Evolutionary conservation across 2,797 vertebrate genomes (phyloP).

Genomic region (Paedocypris micromegethes): DNA sequence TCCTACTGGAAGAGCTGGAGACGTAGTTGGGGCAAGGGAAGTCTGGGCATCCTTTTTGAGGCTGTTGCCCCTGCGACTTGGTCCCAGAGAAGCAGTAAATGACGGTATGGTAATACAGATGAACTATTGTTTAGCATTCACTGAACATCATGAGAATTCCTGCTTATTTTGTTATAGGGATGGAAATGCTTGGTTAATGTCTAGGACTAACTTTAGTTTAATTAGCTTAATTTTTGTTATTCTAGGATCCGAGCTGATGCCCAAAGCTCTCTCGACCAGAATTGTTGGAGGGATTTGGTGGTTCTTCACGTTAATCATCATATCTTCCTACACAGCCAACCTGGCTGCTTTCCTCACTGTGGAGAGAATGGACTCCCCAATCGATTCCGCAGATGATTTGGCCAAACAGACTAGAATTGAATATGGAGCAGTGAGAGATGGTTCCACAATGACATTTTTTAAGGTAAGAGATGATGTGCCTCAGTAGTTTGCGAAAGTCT

Average conservation of each 20-base stretch:
- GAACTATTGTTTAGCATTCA: no score
- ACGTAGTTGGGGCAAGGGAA: no score
- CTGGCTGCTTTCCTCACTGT: slow-evolving; percentile 96
- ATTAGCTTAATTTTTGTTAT: slow-evolving; percentile 5
- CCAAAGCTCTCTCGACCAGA: slow-evolving; percentile 93
- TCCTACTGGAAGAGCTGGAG: no score
- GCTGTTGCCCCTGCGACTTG: no score
- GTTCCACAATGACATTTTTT: slow-evolving; percentile 98
- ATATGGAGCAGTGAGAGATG: slow-evolving; percentile 91
- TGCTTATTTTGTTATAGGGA: no score
- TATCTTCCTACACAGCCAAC: slow-evolving; percentile 98
- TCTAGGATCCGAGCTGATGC: slow-evolving; percentile 96
- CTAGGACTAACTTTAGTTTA: not conserved
- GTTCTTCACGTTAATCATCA: slow-evolving; percentile 98
- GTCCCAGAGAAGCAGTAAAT: no score
- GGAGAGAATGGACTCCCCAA: slow-evolving; percentile 95
- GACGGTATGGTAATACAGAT: no score
- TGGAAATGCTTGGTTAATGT: no score
- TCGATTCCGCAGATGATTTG: slow-evolving; percentile 91
- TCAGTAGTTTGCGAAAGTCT: slow-evolving; percentile 4
- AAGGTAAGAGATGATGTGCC: slow-evolving; percentile 72
- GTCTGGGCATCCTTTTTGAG: no score
- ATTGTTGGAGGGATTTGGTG: slow-evolving; percentile 98
- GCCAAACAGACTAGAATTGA: slow-evolving; percentile 96
- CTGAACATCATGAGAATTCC: no score